phyloP scores from a whole-genome alignment of 2,888 invertebrate genomes.

The Tortrix viridana region DNA sequence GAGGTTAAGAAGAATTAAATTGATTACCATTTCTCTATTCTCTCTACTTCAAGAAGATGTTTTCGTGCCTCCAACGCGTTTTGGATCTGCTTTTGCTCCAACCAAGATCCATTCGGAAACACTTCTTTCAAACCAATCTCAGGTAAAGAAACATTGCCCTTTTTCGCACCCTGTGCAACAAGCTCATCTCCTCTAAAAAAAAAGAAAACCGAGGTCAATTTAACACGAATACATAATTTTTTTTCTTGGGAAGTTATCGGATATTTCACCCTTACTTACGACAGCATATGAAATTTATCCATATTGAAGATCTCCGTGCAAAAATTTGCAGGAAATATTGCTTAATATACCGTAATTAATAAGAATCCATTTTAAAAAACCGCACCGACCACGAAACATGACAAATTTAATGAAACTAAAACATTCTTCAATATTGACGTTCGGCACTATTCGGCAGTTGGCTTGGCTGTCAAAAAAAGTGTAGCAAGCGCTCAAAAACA shows the following conservation, averaged over 20 bases:
- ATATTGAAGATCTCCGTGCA: constrained; percentile 38
- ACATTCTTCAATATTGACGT: no score
- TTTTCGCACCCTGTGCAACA: constrained; percentile 70
- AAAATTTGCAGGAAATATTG: not conserved
- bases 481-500: no score
- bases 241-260: not conserved
- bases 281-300: constrained; percentile 52
- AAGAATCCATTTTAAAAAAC: constrained; percentile 10
- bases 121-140: constrained; percentile 82
- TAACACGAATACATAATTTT: not conserved
- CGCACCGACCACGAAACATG: constrained; percentile 2
- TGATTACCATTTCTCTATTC: constrained; percentile 82
- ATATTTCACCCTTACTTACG: constrained; percentile 53
- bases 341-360: constrained; percentile 3
- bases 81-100: constrained; percentile 85
- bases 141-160: constrained; percentile 73
- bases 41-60: constrained; percentile 79
- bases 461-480: no score
- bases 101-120: constrained; percentile 81
- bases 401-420: not conserved
- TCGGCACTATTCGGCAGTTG: no score
- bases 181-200: constrained; percentile 68
- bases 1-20: constrained; percentile 1
- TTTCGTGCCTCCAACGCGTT: constrained; percentile 80
- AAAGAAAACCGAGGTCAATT: constrained; percentile 20